Base-by-base conservation (phyloP, 2,113 vertebrate genomes). In the Geothlypis trichas region DNA sequence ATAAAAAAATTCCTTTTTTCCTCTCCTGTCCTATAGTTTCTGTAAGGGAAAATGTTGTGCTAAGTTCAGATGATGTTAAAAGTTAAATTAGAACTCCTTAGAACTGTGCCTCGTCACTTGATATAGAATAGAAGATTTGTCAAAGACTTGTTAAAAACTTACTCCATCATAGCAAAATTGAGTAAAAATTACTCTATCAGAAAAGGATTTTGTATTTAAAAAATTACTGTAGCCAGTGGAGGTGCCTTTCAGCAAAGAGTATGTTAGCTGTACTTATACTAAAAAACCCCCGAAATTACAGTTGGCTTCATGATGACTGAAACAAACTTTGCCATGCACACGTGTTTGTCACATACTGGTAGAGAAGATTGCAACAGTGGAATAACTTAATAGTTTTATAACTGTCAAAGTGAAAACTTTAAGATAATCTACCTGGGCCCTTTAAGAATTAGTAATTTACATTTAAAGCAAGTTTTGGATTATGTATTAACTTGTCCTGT, bases 401-500 rank as follows among this genome's bases (percentile, higher is more conserved):
- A 55, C 51, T 91, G 24, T 52, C 15, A 59, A 21, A 85, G 42
- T 2, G 61, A 15, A 52, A 58, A 26, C 52, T 91, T 69, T 65
- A 62, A 66, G 82, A 73, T 67, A 15, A 42, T 47, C 35, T 79
- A 4, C 26, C 15, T 16, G 19, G 5, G 15, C 21, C 13, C 14
- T 79, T 84, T 88, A 69, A 78, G 78, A 85, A 71, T 49, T 72
- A 61, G 13, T 49, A 57, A 11, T 47, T 93, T 83, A 35, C 37
- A n/a, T 75, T 62, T 67, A 35, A 91, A 86, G 16, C 12, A 37
- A n/a, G 39, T 80, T 47, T 62, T 92, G 71, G 95, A 87, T 89
- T 37, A 82, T 54, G 15, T 52, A 66, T 41, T 89, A 55, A 75
- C 67, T 65, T 84, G 17, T 74, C 65, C 49, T 91, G 87, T 91